A percentile compares a stretch with the other conserved stretches of the same genome.
phyloP scores from a whole-genome alignment of 2,888 invertebrate species.

The Habrosyne pyritoides region DNA sequence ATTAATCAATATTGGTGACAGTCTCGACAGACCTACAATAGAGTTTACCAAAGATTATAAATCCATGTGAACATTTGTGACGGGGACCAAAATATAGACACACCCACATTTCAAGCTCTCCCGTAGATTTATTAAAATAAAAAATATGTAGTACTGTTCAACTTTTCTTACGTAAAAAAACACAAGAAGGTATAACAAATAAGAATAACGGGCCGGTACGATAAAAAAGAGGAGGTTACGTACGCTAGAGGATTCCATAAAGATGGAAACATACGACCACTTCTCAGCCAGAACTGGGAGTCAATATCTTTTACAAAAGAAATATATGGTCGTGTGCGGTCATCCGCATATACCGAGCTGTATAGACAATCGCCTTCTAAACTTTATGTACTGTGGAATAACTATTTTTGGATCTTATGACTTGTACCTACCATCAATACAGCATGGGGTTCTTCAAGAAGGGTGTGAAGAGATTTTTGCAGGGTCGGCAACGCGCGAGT shows the following conservation, averaged over 20 bases:
- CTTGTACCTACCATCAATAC: too few species aligned
- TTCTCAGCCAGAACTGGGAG: not conserved
- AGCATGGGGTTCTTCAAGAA: too few species aligned
- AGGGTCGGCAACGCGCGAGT: too few species aligned
- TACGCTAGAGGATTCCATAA: not conserved
- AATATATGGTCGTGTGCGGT: not conserved
- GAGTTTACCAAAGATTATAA: too few species aligned
- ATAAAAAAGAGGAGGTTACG: not conserved
- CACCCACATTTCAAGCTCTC: not conserved
- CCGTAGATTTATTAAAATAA: not conserved
- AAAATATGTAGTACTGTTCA: not conserved
- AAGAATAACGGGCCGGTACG: not conserved
- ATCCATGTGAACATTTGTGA: too few species aligned
- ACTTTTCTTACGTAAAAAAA: not conserved
- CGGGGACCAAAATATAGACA: too few species aligned
- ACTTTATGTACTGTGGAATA: not conserved
- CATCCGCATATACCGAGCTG: not conserved
- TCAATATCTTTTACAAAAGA: not conserved
- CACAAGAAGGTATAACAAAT: not conserved
- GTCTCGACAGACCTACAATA: too few species aligned
- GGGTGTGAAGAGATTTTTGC: too few species aligned
- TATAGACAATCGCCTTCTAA: not conserved
- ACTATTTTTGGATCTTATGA: not conserved
- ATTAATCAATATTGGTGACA: too few species aligned
- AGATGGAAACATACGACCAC: not conserved